Evolutionary conservation across 2,888 invertebrate genomes (phyloP).

Genomic region (Conistra vaccinii): DNA sequence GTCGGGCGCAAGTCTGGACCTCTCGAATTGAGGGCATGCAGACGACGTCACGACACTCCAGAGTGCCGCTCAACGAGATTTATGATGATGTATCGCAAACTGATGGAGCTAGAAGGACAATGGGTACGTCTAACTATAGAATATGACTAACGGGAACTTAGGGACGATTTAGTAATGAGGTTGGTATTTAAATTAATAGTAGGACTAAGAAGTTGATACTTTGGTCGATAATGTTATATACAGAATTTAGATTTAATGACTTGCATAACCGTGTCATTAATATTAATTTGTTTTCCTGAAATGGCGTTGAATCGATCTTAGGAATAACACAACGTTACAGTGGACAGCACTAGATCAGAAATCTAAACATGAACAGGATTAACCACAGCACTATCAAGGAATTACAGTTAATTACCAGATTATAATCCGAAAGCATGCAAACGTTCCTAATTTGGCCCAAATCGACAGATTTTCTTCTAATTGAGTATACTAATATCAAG

Average conservation of each 20-base stretch:
- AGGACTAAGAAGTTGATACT: not conserved
- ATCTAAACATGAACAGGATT: not conserved
- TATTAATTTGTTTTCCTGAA: not conserved
- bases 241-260: not conserved
- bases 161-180: conserved; percentile 41
- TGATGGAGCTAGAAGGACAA: conserved; percentile 73
- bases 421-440: conserved; percentile 18
- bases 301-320: not conserved
- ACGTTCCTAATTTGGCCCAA: conserved; percentile 17
- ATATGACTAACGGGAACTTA: conserved; percentile 72
- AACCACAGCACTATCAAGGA: not conserved
- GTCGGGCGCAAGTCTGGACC: conserved; percentile 67
- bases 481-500: conserved; percentile 45
- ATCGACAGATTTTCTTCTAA: conserved; percentile 50
- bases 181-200: conserved; percentile 3
- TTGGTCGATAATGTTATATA: not conserved
- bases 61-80: conserved; percentile 80
- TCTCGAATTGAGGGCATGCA: conserved; percentile 75
- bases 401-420: conserved; percentile 24
- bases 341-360: not conserved
- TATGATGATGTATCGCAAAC: conserved; percentile 83
- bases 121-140: conserved; percentile 67
- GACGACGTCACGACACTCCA: conserved; percentile 70
- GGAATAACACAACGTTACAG: not conserved
- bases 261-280: not conserved